A percentile compares a stretch with the other conserved stretches of the same genome.
Conservation (phyloP, 2,797 vertebrate species). For the Antrozous pallidus region DNA sequence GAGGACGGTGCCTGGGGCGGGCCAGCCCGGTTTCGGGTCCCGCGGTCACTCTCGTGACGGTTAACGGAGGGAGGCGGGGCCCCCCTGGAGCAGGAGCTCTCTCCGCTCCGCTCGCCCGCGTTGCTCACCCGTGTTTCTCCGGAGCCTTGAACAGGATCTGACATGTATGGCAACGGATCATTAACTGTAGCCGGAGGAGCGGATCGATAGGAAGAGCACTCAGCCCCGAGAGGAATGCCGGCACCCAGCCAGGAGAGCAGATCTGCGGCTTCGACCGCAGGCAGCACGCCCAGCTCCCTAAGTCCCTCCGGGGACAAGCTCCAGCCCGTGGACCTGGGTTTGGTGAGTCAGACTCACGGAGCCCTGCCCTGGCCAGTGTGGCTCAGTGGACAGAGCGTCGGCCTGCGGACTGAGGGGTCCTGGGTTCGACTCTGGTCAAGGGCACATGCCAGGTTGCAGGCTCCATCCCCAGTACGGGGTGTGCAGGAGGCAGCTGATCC, state of each 20-base stretch:
- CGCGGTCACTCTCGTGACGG: fast-evolving
- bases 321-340: neutral
- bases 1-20: fast-evolving
- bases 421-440: no score
- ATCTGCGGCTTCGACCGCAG: neutral
- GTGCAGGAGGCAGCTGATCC: no score
- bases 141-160: neutral
- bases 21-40: fast-evolving
- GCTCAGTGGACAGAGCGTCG: no score
- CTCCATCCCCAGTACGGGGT: no score
- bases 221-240: neutral
- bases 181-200: neutral
- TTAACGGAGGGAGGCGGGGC: neutral
- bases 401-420: no score
- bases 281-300: neutral
- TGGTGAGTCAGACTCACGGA: neutral
- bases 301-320: no score
- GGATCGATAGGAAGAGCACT: neutral
- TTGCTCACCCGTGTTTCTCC: neutral
- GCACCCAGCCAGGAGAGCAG: neutral
- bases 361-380: no score
- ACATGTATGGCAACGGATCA: neutral
- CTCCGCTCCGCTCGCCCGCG: neutral
- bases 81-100: fast-evolving
- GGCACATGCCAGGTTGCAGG: no score